Evolutionary conservation across 1,140 invertebrate genomes (phyloP).

Genomic region (Coboldia fuscipes): DNA sequence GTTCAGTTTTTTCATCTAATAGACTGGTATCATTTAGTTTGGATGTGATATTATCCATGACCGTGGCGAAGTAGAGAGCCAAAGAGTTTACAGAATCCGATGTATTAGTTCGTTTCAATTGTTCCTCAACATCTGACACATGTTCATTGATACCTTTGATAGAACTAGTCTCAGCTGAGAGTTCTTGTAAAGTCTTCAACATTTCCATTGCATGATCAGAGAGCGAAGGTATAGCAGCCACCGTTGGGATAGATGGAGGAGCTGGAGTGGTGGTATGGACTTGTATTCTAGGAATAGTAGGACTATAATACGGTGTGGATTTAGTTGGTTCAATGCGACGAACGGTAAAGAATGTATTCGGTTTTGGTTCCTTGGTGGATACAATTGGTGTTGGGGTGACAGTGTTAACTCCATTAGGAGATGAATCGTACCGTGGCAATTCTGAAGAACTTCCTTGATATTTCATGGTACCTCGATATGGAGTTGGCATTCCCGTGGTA

Average conservation of each 20-base stretch:
- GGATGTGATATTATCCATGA: constrained; percentile 33
- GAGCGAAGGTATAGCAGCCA: constrained; percentile 8
- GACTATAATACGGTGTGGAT: constrained; percentile 19
- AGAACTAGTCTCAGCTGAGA: constrained; percentile 2
- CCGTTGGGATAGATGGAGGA: constrained; percentile 4
- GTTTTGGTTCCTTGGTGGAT: constrained; percentile 11
- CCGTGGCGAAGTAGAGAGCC: constrained; percentile 52
- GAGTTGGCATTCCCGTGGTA: not conserved
- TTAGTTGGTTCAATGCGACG: constrained; percentile 13
- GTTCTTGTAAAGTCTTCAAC: constrained; percentile 20
- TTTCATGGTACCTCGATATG: not conserved
- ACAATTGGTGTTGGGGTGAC: constrained; percentile 8
- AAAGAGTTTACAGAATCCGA: constrained; percentile 53
- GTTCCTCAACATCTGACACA: constrained; percentile 11
- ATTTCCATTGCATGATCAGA: constrained; percentile 22
- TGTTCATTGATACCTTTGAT: not conserved
- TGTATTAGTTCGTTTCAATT: constrained; percentile 28
- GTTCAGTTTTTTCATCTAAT: constrained; percentile 17
- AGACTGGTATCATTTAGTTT: constrained; percentile 16
- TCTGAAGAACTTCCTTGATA: no score
- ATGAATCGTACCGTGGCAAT: constrained; percentile 8
- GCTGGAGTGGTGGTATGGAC: constrained; percentile 11
- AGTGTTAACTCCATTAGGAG: constrained; percentile 2
- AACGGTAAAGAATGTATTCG: constrained; percentile 8
- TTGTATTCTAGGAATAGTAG: constrained; percentile 21